Evolutionary conservation across 2,113 vertebrate species (phyloP), one percentile per base, ranked within the genome.

Genomic region (Tragelaphus imberbis): DNA sequence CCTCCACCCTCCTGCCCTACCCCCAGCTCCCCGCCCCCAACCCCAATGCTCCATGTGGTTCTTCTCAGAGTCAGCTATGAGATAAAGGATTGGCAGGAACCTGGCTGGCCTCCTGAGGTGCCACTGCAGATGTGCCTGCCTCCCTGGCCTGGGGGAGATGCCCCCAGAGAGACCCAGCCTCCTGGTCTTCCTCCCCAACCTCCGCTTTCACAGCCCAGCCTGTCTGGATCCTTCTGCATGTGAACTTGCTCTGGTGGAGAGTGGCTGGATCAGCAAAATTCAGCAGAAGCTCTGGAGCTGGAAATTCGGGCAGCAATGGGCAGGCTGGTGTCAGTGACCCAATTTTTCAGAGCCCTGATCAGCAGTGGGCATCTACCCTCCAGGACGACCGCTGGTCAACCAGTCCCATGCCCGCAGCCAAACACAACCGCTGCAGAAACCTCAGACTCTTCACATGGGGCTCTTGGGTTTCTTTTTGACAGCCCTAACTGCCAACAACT

Each of bases 291-390:
- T 53, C 58, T 16, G 80, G 65, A 81, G 44, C 30, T 77, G 79
- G 51, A 84, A 58, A 79, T 21, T 2, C 6, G 6, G 93, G 44
- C 44, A 71, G 55, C 36, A 25, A 19, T 1, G 0, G 58, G 33
- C 59, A 53, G 40, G 71, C 56, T 92, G 91, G 77, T 6, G 2
- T 61, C 75, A 87, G 65, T 81, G 96, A 97, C 92, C 95, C 53
- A 80, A 2, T 96, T 94, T 75, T 5, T 71, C 88, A 65, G 91
- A 84, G 65, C 51, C 33, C 77, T 21, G 11, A 8, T 94, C 58
- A 10, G 23, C 2, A 30, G 33, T 49, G 44, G 90, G 80, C 36
- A 13, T 75, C 87, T 82, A n/a, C 23, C 33, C 23, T 75, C 33
- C 58, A n/a, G 90, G 85, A n/a, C 6, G 49, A 84, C 33, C 61